A percentile compares a stretch with the other conserved stretches of the same genome.
These are phyloP conservation scores for Cossypha dichroa DNA, from an alignment of 2,797 vertebrate species.

Conservation along the genomic window DNA sequence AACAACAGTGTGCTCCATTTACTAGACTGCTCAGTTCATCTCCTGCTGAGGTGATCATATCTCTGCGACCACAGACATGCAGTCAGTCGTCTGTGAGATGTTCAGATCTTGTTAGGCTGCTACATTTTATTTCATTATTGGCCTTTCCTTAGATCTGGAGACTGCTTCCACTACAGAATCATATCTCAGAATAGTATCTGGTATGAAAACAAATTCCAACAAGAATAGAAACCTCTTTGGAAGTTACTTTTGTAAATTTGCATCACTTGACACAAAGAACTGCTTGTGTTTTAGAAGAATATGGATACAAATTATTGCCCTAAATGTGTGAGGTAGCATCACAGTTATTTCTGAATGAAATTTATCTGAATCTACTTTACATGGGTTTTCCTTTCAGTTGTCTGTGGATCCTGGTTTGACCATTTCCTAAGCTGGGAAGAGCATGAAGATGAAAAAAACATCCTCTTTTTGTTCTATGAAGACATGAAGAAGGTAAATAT, in stretches of 20 bases:
- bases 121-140: neutral
- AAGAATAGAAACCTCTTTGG: neutral
- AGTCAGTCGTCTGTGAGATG: neutral
- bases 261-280: neutral
- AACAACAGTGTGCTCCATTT: neutral
- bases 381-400: conserved; percentile 62
- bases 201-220: neutral
- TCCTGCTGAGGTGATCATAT: neutral
- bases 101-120: neutral
- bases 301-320: neutral
- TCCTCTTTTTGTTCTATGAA: conserved; percentile 77
- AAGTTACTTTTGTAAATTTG: neutral
- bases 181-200: neutral
- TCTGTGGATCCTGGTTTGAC: conserved; percentile 81
- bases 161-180: neutral
- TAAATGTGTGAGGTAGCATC: neutral
- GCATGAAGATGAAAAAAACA: conserved; percentile 64
- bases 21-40: neutral
- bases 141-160: neutral
- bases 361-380: neutral
- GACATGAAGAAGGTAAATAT: conserved; percentile 78
- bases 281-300: neutral
- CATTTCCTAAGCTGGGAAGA: conserved; percentile 78
- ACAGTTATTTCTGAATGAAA: neutral
- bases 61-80: neutral